These are phyloP conservation scores for Pseudobourletiella spinata DNA, from an alignment of 1,140 invertebrate species.

Conservation along the genomic window DNA sequence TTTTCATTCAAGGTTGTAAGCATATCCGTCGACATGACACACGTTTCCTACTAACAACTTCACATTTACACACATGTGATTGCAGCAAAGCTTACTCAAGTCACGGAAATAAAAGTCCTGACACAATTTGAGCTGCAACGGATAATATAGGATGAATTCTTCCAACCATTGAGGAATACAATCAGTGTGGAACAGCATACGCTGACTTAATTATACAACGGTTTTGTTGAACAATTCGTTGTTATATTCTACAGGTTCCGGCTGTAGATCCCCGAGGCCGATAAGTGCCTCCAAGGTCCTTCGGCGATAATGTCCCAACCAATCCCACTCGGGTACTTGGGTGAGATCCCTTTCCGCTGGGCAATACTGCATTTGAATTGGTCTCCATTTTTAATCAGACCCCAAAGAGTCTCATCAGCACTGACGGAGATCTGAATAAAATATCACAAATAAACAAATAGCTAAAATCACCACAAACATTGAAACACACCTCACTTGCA, in stretches of 20 bases:
- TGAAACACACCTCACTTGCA: neutral
- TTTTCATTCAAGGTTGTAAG: too few species aligned
- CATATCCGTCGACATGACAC: too few species aligned
- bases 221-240: too few species aligned
- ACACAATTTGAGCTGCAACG: neutral
- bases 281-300: conserved; percentile 27
- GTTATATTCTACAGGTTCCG: too few species aligned
- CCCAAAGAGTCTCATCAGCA: conserved; percentile 23
- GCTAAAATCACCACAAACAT: neutral
- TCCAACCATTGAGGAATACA: neutral
- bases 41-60: too few species aligned
- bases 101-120: too few species aligned
- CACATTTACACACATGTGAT: too few species aligned
- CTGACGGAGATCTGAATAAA: conserved; percentile 16
- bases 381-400: conserved; percentile 23
- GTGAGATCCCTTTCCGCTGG: conserved; percentile 17
- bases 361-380: conserved; percentile 22
- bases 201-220: neutral
- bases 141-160: neutral
- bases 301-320: conserved; percentile 30
- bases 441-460: neutral
- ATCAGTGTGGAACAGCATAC: neutral
- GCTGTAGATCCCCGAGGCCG: conserved; percentile 14
- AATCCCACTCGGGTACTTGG: conserved; percentile 21
- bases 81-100: too few species aligned